Evolutionary conservation across 1,140 invertebrate genomes (phyloP), one percentile per base, ranked within the genome.

Genomic region (Drosophila chauvacae): DNA sequence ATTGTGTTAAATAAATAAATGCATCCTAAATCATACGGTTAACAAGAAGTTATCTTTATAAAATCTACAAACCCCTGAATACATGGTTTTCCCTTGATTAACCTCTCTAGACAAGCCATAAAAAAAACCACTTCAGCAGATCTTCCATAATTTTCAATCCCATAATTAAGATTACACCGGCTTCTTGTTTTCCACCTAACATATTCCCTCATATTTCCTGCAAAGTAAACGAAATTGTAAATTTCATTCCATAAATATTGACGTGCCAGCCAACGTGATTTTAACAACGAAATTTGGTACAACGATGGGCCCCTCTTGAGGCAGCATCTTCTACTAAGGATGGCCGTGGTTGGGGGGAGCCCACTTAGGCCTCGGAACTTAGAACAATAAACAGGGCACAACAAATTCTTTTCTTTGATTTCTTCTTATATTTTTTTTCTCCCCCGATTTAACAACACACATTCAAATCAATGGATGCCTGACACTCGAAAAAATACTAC

Each of bases 381-480:
- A 90, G 84, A 87, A 87, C 84, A 87, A 87, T 87, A 87, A 87
- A 87, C 84, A 87, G 68, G 44, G 70, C 70, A 87, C 80, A 88
- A 66, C 30, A 74, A 73, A 74, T 62, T 56, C 58, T 30, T 47
- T 56, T 71, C 66, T 59, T 71, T 59, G 53, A 51, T 60, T 71
- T 53, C 33, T 37, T 26, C 28, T 69, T 50, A 14, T 62, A 18
- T 33, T 9, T 26, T 18, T 50, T 50, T 26, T 28, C 59, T n/a
- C 11, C 20, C 74, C 48, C 42, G 58, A 44, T 63, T 71, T 77
- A 77, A 71, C 51, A 69, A 76, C 74, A 65, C 62, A 76, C 73
- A 77, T 77, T 78, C 58, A 78, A 78, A 78, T 87, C 84, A 87
- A 81, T 84, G 84, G 71, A 71, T 59, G 66, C 65, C 58, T 45